phyloP scores from a whole-genome alignment of 23 tunicate species.

The Ascidia mentula region DNA sequence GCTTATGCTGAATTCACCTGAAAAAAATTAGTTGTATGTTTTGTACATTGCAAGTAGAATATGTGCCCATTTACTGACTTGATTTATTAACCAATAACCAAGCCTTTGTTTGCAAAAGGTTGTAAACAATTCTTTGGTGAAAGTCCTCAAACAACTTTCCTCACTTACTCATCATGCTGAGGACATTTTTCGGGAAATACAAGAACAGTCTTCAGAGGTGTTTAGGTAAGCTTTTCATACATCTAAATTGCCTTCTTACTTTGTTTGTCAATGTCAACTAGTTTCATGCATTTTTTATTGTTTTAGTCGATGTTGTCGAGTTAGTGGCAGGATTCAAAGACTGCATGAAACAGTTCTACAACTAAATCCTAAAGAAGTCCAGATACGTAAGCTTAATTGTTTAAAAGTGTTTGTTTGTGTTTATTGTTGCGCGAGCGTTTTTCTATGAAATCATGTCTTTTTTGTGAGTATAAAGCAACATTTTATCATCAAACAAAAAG shows the following conservation, averaged over 20 bases:
- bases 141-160: constrained; percentile 54
- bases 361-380: constrained; percentile 50
- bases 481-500: too few relatives aligned
- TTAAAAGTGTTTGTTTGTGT: too few relatives aligned
- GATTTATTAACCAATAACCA: too few relatives aligned
- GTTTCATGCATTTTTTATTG: too few relatives aligned
- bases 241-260: neutral
- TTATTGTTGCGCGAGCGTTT: too few relatives aligned
- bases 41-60: too few relatives aligned
- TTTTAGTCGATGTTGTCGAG: constrained; percentile 30
- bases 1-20: neutral
- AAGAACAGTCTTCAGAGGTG: constrained; percentile 24
- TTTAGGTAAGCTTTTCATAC: constrained; percentile 22
- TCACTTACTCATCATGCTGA: constrained; percentile 64
- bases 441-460: too few relatives aligned
- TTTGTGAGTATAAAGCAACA: too few relatives aligned
- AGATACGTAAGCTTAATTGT: constrained; percentile 46
- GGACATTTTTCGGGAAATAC: constrained; percentile 64
- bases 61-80: too few relatives aligned
- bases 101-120: constrained; percentile 17
- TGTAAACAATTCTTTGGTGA: constrained; percentile 44
- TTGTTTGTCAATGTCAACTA: too few relatives aligned
- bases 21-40: neutral
- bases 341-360: constrained; percentile 6
- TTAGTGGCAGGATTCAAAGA: constrained; percentile 13